Base-by-base conservation (phyloP, 2,888 invertebrate genomes). In the Scaptodrosophila latifasciaeformis region DNA sequence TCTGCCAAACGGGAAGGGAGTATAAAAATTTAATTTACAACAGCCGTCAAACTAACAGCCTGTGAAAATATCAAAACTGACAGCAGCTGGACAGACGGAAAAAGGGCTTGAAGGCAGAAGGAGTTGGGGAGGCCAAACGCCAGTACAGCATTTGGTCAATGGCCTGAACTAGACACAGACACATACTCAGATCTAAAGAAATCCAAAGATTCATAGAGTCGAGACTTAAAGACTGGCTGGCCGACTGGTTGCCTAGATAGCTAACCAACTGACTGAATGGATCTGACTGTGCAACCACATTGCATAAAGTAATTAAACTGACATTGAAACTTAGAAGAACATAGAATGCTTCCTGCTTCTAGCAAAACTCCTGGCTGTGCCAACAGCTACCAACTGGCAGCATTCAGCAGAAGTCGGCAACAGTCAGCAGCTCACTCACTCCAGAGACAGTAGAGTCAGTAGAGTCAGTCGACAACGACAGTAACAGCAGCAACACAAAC, bases 301-400 rank as follows among this genome's bases (percentile, higher is more conserved):
- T 69, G 79, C 77, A 74, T 74, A 72, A 74, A 79, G 80, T 77
- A 74, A 74, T 74, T 74, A 79, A 74, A 77, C 74, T 76, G 74
- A 79, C 74, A 74, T 72, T 80, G 74, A 74, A 74, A 77, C 80
- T 72, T 79, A 77, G 80, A 78, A 56, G 75, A 77, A 79, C 80
- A 74, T 72, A 70, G 80, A 77, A 74, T 44, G 74, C 77, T 74
- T 79, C 80, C 74, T 80, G 77, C 80, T 74, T 74, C 74, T 77
- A 69, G 56, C 62, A 52, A 74, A 70, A 61, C 56, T 60, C 60
- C 66, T 62, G 52, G 49, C 44, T 50, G 31, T n/a, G 2, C 10
- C 21, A 21, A 9, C 19, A 59, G 67, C 67, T 62, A 49, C 67
- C 29, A 57, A 40, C 27, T 45, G 18, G 45, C 12, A 31, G 31